phyloP scores from a whole-genome alignment of 2,888 invertebrate species.

The Epicampocera succincta region DNA sequence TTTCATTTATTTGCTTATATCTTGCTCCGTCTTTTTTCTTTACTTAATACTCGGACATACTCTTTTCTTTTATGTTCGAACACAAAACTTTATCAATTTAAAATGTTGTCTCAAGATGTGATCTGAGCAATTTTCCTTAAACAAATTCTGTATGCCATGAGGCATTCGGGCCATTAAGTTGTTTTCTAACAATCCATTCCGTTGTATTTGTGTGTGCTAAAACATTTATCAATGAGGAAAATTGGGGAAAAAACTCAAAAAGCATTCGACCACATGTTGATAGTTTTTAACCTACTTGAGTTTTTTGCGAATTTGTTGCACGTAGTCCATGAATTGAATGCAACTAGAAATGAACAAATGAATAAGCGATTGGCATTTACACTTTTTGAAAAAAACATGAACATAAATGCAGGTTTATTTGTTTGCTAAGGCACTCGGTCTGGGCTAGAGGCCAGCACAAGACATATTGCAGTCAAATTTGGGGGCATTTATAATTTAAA shows the following conservation, averaged over 20 bases:
- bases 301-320: slow-evolving; percentile 57
- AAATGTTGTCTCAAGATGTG: slow-evolving; percentile 57
- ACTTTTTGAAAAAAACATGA: slow-evolving; percentile 21
- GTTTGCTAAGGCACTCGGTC: slow-evolving; percentile 22
- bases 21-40: slow-evolving; percentile 2
- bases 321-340: slow-evolving; percentile 50
- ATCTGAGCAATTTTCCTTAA: slow-evolving; percentile 45
- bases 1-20: slow-evolving; percentile 41
- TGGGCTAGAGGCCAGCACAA: neutral
- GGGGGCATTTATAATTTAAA: no score
- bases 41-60: no score
- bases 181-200: slow-evolving; percentile 22
- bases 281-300: slow-evolving; percentile 61
- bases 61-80: neutral
- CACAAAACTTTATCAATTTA: slow-evolving; percentile 53
- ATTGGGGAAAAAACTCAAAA: neutral
- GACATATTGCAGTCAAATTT: neutral
- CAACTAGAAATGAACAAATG: slow-evolving; percentile 37
- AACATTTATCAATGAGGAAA: slow-evolving; percentile 1
- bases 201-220: neutral
- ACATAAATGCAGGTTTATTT: slow-evolving; percentile 43
- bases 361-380: slow-evolving; percentile 37
- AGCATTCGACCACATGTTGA: slow-evolving; percentile 65
- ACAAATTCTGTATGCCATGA: slow-evolving; percentile 48
- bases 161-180: slow-evolving; percentile 53